phyloP scores from a whole-genome alignment of 2,113 vertebrate species.

The Puma concolor region DNA sequence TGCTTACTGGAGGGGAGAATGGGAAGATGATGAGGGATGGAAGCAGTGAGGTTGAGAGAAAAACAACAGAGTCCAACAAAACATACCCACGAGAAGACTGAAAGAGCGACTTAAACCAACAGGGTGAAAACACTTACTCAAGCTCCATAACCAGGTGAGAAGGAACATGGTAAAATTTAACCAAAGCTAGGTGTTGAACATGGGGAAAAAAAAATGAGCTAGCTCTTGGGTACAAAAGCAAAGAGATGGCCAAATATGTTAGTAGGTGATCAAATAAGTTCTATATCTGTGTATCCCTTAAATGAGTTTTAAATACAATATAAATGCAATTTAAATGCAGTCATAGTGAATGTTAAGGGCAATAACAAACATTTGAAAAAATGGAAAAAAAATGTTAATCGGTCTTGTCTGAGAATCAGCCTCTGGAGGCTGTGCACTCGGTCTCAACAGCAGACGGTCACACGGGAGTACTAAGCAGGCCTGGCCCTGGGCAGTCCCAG shows the following conservation, averaged over 20 bases:
- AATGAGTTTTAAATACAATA: constrained; percentile 65
- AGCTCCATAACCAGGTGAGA: constrained; percentile 51
- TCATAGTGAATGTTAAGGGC: constrained; percentile 67
- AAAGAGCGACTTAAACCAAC: constrained; percentile 76
- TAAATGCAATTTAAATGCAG: too few relatives aligned
- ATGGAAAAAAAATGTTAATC: not conserved
- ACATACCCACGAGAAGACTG: constrained; percentile 83
- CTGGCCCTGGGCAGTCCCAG: not conserved
- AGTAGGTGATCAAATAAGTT: constrained; percentile 92
- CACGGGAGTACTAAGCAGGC: not conserved
- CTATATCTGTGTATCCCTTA: constrained; percentile 89
- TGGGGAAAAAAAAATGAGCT: constrained; percentile 94
- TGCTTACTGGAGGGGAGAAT: constrained; percentile 94
- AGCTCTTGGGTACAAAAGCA: constrained; percentile 88
- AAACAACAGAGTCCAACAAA: constrained; percentile 83
- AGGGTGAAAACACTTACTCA: constrained; percentile 25
- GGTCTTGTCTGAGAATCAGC: not conserved
- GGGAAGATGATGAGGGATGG: constrained; percentile 93
- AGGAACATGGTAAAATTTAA: constrained; percentile 53
- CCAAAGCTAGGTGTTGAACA: constrained; percentile 90
- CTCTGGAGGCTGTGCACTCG: not conserved
- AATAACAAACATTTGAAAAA: constrained; percentile 8
- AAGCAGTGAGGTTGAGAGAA: constrained; percentile 81
- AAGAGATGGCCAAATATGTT: constrained; percentile 89
- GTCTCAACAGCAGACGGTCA: not conserved